These are phyloP conservation scores for Megalurothrips usitatus DNA, from an alignment of 2,888 invertebrate species.

Conservation along the genomic window DNA sequence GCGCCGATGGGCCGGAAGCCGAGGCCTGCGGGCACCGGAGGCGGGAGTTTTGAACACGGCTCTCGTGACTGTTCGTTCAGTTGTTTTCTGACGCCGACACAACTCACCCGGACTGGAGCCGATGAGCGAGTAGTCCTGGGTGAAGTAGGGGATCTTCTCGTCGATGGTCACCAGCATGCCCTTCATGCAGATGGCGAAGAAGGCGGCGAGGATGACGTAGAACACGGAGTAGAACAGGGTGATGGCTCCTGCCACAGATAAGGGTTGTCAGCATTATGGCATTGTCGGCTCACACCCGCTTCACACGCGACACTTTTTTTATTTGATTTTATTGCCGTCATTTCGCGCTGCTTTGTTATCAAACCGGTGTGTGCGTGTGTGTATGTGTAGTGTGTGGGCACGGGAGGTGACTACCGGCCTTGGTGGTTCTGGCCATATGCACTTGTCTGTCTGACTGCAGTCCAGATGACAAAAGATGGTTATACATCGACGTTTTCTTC, in stretches of 20 bases:
- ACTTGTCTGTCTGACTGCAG: too few relatives aligned
- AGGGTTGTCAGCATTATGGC: too few relatives aligned
- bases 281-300: too few relatives aligned
- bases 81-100: too few relatives aligned
- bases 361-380: not conserved
- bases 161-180: conserved; percentile 69
- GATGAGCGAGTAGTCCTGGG: conserved; percentile 70
- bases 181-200: conserved; percentile 84
- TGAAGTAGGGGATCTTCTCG: conserved; percentile 67
- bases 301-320: too few relatives aligned
- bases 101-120: conserved; percentile 62
- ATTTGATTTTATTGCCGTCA: too few relatives aligned
- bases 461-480: too few relatives aligned
- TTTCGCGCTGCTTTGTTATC: not conserved
- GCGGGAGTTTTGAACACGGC: too few relatives aligned
- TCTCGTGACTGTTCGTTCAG: too few relatives aligned
- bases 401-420: not conserved
- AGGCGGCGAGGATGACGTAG: conserved; percentile 73
- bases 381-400: not conserved
- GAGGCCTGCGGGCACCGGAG: conserved; percentile 51
- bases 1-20: conserved; percentile 59
- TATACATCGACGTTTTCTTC: too few relatives aligned
- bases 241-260: conserved; percentile 62
- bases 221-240: conserved; percentile 81
- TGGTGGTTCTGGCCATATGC: too few relatives aligned